Evolutionary conservation across 2,888 invertebrate species (phyloP).

Genomic region (Teleiodes luculella): DNA sequence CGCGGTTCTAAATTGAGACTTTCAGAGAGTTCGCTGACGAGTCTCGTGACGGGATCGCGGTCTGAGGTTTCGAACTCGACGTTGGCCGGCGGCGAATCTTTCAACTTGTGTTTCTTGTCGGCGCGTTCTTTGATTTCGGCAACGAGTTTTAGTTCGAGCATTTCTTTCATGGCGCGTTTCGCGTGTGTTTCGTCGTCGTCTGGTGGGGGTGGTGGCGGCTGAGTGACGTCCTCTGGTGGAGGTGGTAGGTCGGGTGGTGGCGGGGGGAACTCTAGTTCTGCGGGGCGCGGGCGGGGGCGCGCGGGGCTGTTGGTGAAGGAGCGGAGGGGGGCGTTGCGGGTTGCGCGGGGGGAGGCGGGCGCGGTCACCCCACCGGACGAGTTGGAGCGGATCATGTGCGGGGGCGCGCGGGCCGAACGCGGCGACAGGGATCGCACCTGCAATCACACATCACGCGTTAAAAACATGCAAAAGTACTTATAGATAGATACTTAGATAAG

Average conservation of each 20-base stretch:
- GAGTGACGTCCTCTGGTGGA: slow-evolving; percentile 84
- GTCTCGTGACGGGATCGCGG: slow-evolving; percentile 86
- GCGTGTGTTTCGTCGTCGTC: slow-evolving; percentile 68
- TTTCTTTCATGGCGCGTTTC: slow-evolving; percentile 85
- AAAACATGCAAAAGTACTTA: too few species aligned
- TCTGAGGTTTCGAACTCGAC: slow-evolving; percentile 38
- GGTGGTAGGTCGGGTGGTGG: slow-evolving; percentile 90
- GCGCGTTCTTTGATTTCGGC: slow-evolving; percentile 90
- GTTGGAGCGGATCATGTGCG: slow-evolving; percentile 93
- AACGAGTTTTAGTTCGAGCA: slow-evolving; percentile 87
- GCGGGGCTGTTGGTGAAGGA: slow-evolving; percentile 51
- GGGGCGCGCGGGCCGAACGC: slow-evolving; percentile 82
- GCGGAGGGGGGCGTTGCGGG: slow-evolving; percentile 33
- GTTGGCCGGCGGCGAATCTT: slow-evolving; percentile 71
- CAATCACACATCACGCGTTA: too few species aligned
- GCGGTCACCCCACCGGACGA: slow-evolving; percentile 89
- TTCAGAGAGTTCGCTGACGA: slow-evolving; percentile 91
- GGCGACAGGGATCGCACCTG: slow-evolving; percentile 81
- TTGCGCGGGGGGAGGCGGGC: slow-evolving; percentile 59
- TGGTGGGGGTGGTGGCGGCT: slow-evolving; percentile 66
- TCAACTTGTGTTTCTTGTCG: slow-evolving; percentile 78
- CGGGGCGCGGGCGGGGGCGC: slow-evolving; percentile 85
- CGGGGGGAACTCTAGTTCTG: slow-evolving; percentile 92
- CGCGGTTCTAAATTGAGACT: slow-evolving; percentile 84
- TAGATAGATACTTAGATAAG: too few species aligned